Evolutionary conservation across 2,113 vertebrate species (phyloP), one percentile per base, ranked within the genome.

Genomic region (Emydura subglobosa): DNA sequence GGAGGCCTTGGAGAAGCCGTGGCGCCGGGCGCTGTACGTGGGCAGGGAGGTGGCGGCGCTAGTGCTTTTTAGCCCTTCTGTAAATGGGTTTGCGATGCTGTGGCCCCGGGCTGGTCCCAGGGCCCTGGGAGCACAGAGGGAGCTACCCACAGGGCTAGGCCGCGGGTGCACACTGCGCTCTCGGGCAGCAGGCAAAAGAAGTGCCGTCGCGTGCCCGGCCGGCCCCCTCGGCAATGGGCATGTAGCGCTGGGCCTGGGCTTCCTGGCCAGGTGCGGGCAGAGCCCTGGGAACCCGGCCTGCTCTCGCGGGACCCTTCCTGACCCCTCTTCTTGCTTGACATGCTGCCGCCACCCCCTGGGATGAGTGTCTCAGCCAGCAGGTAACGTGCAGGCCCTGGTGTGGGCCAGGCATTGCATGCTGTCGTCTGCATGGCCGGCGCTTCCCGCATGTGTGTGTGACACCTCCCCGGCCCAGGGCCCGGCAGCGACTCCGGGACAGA

Each of bases 291-390:
- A 68, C 61, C 31, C 16, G 34, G 34, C 34, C 0, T 2, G 79
- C 57, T 82, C 39, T 5, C 1, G 76, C 83, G 8, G 22, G 65
- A 82, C 82, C 90, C 57, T 95, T 96, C 95, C 97, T 95, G 96
- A 88, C 61, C 93, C 84, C 79, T 57, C 53, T 97, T 98, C 95
- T 96, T 96, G 79, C 95, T 92, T 0, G 55, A 85, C 97, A 98
- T 87, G 97, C 97, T 97, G 91, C 95, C 95, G 27, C 4, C 93
- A 25, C 21, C 21, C 83, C 95, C 94, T 0, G 78, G 97, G 86
- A 97, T 92, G 96, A 96, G 95, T 31, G 1, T 85, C 95, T 50
- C 83, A 85, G 4, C 83, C 93, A 85, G 89, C 95, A 98, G 98
- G 98, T 98, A 98, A 97, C 84, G 81, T 76, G 29, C 12, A 25